Evolutionary conservation across 1,140 invertebrate genomes (phyloP).

Genomic region (Pseudomyrmex cubaensis): DNA sequence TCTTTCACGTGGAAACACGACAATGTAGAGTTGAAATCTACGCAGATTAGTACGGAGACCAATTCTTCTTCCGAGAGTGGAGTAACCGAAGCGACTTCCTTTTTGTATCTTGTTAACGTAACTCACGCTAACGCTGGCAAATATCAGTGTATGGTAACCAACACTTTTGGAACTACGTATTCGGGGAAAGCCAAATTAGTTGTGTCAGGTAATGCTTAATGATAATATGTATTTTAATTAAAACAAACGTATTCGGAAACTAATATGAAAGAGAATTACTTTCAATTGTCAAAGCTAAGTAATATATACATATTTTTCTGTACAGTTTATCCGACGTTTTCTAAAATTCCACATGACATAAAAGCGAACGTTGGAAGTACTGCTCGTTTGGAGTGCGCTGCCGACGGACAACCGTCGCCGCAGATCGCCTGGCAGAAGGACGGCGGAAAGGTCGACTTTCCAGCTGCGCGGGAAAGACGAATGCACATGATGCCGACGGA

Average conservation of each 20-base stretch:
- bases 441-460: constrained; percentile 95
- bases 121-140: constrained; percentile 92
- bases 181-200: constrained; percentile 94
- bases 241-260: too few species aligned
- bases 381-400: constrained; percentile 96
- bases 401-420: constrained; percentile 94
- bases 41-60: constrained; percentile 60
- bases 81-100: constrained; percentile 88
- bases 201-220: constrained; percentile 88
- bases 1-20: constrained; percentile 95
- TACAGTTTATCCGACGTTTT: constrained; percentile 94
- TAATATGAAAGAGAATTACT: too few species aligned
- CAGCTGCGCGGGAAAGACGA: constrained; percentile 95
- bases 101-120: constrained; percentile 90
- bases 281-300: too few species aligned
- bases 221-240: too few species aligned
- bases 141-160: constrained; percentile 97
- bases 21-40: constrained; percentile 89
- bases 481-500: constrained; percentile 97
- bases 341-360: constrained; percentile 93
- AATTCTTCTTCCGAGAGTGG: constrained; percentile 81
- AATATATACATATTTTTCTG: background rate
- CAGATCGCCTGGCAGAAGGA: constrained; percentile 97
- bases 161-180: constrained; percentile 95
- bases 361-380: constrained; percentile 93